Evolutionary conservation across 2,113 vertebrate species (phyloP).

Genomic region (Cairina moschata): DNA sequence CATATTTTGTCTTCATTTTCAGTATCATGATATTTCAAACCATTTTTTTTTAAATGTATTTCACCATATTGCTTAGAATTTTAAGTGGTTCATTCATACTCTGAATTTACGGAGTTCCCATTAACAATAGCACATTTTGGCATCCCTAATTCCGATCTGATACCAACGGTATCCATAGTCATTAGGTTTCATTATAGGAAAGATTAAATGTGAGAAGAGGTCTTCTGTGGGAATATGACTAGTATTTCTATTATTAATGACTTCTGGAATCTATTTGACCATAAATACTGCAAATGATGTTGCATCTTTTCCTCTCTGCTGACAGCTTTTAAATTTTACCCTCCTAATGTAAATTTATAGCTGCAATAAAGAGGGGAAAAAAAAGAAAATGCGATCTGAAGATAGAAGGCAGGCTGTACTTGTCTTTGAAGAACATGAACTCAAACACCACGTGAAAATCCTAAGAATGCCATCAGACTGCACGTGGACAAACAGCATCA

Average conservation of each 20-base stretch:
- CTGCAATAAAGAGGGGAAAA: not conserved
- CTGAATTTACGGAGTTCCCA: not conserved
- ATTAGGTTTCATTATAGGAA: conserved; percentile 38
- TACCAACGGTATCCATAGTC: not conserved
- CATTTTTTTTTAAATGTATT: not conserved
- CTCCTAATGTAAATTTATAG: conserved; percentile 44
- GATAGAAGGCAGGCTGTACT: not conserved
- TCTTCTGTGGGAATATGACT: not conserved
- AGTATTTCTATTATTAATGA: conserved; percentile 30
- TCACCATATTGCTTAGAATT: not conserved
- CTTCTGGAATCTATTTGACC: conserved; percentile 9
- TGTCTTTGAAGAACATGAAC: not conserved
- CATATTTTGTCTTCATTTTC: not conserved
- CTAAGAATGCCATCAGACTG: not conserved
- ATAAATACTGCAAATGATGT: conserved; percentile 7
- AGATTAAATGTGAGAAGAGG: not conserved
- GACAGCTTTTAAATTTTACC: conserved; percentile 37
- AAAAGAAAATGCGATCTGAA: not conserved
- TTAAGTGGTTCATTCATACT: not conserved
- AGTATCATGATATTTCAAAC: not conserved
- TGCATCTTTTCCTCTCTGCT: not conserved
- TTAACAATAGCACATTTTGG: not conserved
- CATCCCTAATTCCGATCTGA: not conserved
- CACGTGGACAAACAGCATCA: accelerated
- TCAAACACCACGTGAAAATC: not conserved